A percentile compares a stretch with the other conserved stretches of the same genome.
Evolutionary conservation across 37 sponge, comb jelly and placozoan species (phyloP).

Genomic region (Ephydatia muelleri): DNA sequence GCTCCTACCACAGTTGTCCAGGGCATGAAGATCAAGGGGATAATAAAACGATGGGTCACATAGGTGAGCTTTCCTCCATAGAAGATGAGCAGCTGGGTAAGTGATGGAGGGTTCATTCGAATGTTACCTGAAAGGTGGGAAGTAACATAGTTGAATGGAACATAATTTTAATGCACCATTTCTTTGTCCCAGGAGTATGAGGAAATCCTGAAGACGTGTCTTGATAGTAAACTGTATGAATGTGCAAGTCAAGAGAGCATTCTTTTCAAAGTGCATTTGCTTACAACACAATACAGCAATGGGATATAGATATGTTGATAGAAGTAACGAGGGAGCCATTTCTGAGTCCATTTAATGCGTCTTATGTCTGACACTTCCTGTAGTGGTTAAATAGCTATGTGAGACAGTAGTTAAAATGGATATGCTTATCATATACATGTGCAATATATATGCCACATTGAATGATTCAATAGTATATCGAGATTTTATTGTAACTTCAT

Average conservation of each 20-base stretch:
- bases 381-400: neutral
- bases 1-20: slow-evolving; percentile 50
- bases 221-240: neutral
- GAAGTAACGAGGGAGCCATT: slow-evolving; percentile 88
- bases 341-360: slow-evolving; percentile 84
- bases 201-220: neutral
- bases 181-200: slow-evolving; percentile 42
- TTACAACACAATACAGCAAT: slow-evolving; percentile 87
- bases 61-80: slow-evolving; percentile 77
- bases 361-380: slow-evolving; percentile 82
- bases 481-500: no score
- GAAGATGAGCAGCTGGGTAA: slow-evolving; percentile 65
- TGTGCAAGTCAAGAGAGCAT: neutral
- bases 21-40: slow-evolving; percentile 82
- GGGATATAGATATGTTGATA: slow-evolving; percentile 94
- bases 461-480: no score
- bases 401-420: no score
- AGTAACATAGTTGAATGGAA: neutral
- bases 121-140: slow-evolving; percentile 62
- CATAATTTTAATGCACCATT: slow-evolving; percentile 56
- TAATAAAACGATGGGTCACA: slow-evolving; percentile 52
- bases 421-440: neutral
- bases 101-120: slow-evolving; percentile 62
- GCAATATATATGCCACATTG: no score
- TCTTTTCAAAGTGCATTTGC: no score